Conservation (phyloP, 2,888 invertebrate species). For the Aricia artaxerxes region DNA sequence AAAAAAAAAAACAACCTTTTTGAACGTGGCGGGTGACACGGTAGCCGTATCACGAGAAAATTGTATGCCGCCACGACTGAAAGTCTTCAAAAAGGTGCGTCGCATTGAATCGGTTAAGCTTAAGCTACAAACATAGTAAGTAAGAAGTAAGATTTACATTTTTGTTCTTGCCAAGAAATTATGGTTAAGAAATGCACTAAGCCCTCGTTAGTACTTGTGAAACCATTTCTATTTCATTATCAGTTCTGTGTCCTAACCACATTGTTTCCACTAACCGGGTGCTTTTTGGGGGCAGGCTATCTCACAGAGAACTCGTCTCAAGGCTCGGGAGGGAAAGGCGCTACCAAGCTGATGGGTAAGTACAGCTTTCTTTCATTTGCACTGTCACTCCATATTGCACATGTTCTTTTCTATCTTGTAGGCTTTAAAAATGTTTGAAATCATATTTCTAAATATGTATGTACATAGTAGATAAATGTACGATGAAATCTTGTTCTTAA, state of each 20-base stretch:
- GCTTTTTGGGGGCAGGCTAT: conserved; percentile 76
- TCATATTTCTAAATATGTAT: neutral
- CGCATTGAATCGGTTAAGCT: no score
- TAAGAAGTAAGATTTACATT: no score
- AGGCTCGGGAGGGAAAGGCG: conserved; percentile 56
- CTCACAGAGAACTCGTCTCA: conserved; percentile 73
- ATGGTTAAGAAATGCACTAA: no score
- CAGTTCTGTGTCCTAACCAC: neutral
- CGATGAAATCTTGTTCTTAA: neutral
- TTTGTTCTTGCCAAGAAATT: no score
- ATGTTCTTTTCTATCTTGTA: neutral
- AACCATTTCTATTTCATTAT: conserved; percentile 27
- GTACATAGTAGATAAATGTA: no score
- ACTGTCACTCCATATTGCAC: conserved; percentile 26
- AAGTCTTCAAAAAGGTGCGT: no score
- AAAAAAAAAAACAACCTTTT: no score
- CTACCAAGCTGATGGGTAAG: conserved; percentile 59
- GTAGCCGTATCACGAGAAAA: no score
- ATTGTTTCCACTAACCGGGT: conserved; percentile 63
- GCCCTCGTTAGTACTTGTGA: neutral
- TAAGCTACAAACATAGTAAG: no score
- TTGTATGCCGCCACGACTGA: no score
- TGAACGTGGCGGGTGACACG: no score
- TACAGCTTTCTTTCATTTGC: conserved; percentile 42
- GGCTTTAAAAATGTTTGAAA: neutral